Conservation (phyloP, 2,888 invertebrate species). For the Eupithecia tripunctaria region DNA sequence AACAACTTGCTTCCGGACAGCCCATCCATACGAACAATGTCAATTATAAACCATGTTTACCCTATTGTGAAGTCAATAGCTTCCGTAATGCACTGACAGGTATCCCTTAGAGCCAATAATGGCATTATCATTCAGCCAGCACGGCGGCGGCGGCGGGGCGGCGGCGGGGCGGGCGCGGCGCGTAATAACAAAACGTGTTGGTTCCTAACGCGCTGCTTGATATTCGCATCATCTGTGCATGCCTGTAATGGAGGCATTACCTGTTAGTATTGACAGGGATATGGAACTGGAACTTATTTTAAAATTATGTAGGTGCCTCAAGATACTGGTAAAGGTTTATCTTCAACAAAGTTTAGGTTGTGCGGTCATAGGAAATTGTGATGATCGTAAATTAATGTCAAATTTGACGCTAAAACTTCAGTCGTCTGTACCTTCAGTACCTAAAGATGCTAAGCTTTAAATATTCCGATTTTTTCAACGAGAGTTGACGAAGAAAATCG, state of each 20-base stretch:
- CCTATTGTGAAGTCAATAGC: slow-evolving; percentile 17
- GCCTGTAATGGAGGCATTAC: slow-evolving; percentile 68
- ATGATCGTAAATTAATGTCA: not conserved
- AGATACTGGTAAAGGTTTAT: not conserved
- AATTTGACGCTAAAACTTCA: too few species aligned
- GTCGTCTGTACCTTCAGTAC: too few species aligned
- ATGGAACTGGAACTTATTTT: slow-evolving; percentile 20
- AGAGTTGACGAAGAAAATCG: too few species aligned
- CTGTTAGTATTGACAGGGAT: not conserved
- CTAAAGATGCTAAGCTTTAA: too few species aligned
- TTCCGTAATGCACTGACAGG: slow-evolving; percentile 46
- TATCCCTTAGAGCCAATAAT: slow-evolving; percentile 57
- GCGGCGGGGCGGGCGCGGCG: not conserved
- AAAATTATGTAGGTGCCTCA: not conserved
- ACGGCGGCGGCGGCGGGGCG: slow-evolving; percentile 27
- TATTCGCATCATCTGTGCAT: slow-evolving; percentile 79
- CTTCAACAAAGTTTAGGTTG: not conserved
- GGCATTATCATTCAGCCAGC: slow-evolving; percentile 72
- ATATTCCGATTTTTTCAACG: too few species aligned
- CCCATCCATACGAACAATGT: not conserved
- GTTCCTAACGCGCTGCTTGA: slow-evolving; percentile 79
- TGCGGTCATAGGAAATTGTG: not conserved
- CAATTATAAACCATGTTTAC: not conserved
- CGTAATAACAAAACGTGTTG: slow-evolving; percentile 82
- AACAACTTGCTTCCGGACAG: not conserved